Base-by-base conservation (phyloP, 92 coral and sea anemone species). In the Phymanthus crucifer region DNA sequence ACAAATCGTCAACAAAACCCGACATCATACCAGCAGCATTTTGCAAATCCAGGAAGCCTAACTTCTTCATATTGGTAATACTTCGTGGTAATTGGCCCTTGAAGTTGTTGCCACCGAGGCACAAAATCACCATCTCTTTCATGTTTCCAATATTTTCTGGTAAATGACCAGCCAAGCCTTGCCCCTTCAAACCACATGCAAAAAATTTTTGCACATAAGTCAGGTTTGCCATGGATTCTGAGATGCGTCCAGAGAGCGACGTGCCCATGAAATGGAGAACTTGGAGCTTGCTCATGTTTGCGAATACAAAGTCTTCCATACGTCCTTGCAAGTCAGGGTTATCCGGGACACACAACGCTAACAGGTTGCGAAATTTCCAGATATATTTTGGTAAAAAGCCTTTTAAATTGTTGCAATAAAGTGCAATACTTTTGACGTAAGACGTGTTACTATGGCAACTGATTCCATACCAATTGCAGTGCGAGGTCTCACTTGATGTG, bases 281-380 rank as follows among this genome's bases (percentile, higher is more conserved):
- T 34, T 77, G 50, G 38, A 89, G 43, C 0, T 46, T 82, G 61
- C 78, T 85, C 90, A 89, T 89, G 73, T 86, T 89, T 6, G 71
- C 75, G 58, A 75, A 86, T 7, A 89, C 34, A 48, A 86, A 78
- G 71, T 82, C 82, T 7, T 74, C 71, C 18, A 89, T 45, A 0
- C 47, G 40, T 13, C 93, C 93, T 21, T 73, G 74, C 4, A 89
- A 77, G 1, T 16, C 6, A 14, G 85, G 71, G 13, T 73, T 89
- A 9, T 85, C 77, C 2, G 87, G 79, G 9, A 73, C 45, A 48
- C 93, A 89, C 21, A 89, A 45, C 4, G 90, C 76, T 6, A 82
- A 71, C n/a, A 89, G 58, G 65, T 89, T 89, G 1, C 93, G 87
- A 26, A 89, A 48, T 32, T 68, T 71, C 93, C 93, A 89, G 3